Percentiles rank a stretch among this genome's conserved stretches.
These are phyloP conservation scores for Conus canariensis DNA, from an alignment of 2,888 invertebrate genomes.

Conservation along the genomic window DNA sequence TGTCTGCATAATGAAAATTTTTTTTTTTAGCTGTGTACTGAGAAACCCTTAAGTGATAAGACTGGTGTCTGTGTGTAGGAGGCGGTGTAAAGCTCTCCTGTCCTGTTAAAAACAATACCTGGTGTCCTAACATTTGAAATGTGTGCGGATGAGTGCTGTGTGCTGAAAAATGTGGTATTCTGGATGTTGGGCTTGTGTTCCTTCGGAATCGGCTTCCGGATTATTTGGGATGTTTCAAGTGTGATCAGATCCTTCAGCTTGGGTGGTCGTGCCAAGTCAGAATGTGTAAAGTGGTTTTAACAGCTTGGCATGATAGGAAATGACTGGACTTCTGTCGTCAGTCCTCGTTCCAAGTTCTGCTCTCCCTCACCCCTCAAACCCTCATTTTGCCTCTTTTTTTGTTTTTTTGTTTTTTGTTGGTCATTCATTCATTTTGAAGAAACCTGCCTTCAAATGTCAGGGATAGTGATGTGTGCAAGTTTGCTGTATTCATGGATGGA, in stretches of 20 bases:
- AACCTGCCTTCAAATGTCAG: slow-evolving; percentile 24
- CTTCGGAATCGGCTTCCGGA: too few relatives aligned
- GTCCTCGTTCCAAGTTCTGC: background rate
- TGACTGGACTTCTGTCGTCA: background rate
- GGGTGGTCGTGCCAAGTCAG: background rate
- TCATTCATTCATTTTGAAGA: background rate
- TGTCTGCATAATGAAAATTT: background rate
- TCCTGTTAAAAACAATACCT: background rate
- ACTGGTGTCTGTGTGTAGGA: background rate
- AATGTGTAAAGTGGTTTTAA: background rate
- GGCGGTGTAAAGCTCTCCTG: background rate
- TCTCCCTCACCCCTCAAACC: background rate
- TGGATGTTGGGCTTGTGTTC: background rate
- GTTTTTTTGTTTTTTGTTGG: background rate
- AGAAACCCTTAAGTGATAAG: background rate
- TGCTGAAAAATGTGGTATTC: background rate
- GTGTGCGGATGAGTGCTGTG: background rate
- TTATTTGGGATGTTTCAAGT: background rate
- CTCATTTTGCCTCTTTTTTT: background rate
- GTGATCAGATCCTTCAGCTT: background rate
- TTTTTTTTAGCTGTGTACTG: background rate
- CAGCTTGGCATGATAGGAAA: background rate
- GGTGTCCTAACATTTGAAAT: too few relatives aligned
- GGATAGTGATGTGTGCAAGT: background rate
- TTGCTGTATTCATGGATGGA: background rate